Base-by-base conservation (phyloP, 1,140 invertebrate species). In the Berghia stephanieae region DNA sequence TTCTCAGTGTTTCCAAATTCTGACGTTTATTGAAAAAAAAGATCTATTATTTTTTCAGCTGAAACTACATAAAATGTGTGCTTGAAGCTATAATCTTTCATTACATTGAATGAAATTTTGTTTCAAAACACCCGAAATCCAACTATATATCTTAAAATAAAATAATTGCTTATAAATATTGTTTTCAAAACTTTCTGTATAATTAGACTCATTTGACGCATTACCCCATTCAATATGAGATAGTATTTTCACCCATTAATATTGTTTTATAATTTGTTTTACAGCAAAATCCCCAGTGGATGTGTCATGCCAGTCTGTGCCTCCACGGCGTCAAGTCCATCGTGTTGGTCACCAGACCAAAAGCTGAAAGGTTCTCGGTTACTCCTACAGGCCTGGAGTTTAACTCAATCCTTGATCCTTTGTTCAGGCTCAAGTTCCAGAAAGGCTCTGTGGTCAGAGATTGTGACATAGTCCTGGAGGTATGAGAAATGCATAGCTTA, bases 391-490 rank as follows among this genome's bases (percentile, higher is more conserved):
- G 75, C 0, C 46, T 66, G n/a, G 49, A 46, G 6, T 77, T 55
- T 52, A 75, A 36, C 34, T 70, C 66, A 46, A 38, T 67, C 3
- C 40, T 69, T 4, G 44, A 69, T 43, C 36, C 10, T 38, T 27
- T 13, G 31, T 44, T 77, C 21, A n/a, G 63, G 27, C 31, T 77
- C 4, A 10, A 69, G 18, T 44, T 77, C 6, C n/a, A 16, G 16
- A 43, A 27, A 18, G 67, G 44, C 4, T 55, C 75, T 21, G 49
- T 77, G 34, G 21, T 40, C 6, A 24, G 24, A 36, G n/a, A 6
- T 55, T 66, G 49, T n/a, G 21, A 69, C 10, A 66, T 77, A 27
- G 44, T 31, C n/a, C 34, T 77, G 18, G 75, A 77, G 75, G 75
- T 77, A 43, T 1, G 60, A 44, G 1, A n/a, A n/a, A n/a, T 16